These are phyloP conservation scores for Diploscapter pachys DNA, from an alignment of 1,140 invertebrate genomes.

Conservation along the genomic window DNA sequence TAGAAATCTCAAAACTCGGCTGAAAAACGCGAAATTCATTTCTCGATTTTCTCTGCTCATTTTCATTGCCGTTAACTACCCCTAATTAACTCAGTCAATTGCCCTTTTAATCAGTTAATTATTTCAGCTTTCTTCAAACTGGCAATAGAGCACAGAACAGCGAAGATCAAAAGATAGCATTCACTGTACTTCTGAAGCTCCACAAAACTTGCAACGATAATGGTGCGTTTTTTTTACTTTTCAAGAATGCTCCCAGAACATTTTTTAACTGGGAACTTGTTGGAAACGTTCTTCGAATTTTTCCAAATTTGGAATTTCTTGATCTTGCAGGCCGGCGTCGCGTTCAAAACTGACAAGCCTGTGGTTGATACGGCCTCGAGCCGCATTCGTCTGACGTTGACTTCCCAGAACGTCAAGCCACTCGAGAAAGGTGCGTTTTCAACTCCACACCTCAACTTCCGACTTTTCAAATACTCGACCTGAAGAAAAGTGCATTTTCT, in stretches of 20 bases:
- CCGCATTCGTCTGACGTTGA: slow-evolving; percentile 88
- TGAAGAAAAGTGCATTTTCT: background rate
- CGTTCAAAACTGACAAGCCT: slow-evolving; percentile 50
- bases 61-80: background rate
- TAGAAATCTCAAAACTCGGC: too few relatives aligned
- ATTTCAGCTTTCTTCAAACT: slow-evolving; percentile 39
- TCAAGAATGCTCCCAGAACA: background rate
- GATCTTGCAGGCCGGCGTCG: slow-evolving; percentile 30
- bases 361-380: slow-evolving; percentile 44
- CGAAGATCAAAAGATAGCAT: slow-evolving; percentile 49
- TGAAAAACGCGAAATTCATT: background rate
- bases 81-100: background rate
- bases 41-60: background rate
- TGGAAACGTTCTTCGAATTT: background rate
- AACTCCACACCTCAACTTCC: too few relatives aligned
- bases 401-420: slow-evolving; percentile 90
- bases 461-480: background rate
- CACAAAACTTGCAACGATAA: slow-evolving; percentile 34
- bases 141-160: slow-evolving; percentile 49
- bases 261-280: slow-evolving; percentile 12
- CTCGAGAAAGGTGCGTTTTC: slow-evolving; percentile 81
- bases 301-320: background rate
- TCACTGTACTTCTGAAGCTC: slow-evolving; percentile 20
- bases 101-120: background rate
- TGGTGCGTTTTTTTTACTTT: slow-evolving; percentile 42